phyloP scores from a whole-genome alignment of 2,113 vertebrate genomes.

The Murina feae region DNA sequence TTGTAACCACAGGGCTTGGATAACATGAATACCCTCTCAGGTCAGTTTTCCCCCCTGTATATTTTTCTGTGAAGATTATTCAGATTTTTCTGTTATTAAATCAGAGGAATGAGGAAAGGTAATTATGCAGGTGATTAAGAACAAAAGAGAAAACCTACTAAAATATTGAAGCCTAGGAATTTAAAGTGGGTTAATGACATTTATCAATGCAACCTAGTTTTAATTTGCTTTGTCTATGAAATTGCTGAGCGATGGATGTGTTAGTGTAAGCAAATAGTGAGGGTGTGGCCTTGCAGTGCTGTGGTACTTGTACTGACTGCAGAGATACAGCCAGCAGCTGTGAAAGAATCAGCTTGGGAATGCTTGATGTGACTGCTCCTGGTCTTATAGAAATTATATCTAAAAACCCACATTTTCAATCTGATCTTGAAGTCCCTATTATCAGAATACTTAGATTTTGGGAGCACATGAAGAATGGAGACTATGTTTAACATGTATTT shows the following conservation, averaged over 20 bases:
- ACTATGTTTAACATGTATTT: conserved; percentile 8
- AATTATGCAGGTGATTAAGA: conserved; percentile 55
- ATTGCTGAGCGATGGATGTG: background rate
- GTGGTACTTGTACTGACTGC: background rate
- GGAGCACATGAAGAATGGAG: background rate
- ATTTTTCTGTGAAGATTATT: conserved; percentile 55
- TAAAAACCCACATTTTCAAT: background rate
- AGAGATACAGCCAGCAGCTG: background rate
- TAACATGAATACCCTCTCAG: background rate
- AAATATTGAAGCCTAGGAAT: conserved; percentile 55
- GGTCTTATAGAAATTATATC: background rate
- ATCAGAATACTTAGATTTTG: background rate
- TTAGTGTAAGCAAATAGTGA: background rate
- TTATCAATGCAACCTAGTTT: conserved; percentile 60
- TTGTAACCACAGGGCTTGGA: background rate
- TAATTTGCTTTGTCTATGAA: conserved; percentile 55
- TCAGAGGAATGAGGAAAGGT: conserved; percentile 23
- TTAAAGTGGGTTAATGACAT: conserved; percentile 64
- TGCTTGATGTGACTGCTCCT: background rate
- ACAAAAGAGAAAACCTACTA: conserved; percentile 53
- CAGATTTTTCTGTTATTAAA: conserved; percentile 40
- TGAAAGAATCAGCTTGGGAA: background rate
- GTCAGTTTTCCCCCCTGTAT: conserved; percentile 6
- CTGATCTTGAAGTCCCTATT: background rate
- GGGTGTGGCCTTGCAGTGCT: background rate